Conservation (phyloP, 2,797 vertebrate genomes). For the Alauda arvensis region DNA sequence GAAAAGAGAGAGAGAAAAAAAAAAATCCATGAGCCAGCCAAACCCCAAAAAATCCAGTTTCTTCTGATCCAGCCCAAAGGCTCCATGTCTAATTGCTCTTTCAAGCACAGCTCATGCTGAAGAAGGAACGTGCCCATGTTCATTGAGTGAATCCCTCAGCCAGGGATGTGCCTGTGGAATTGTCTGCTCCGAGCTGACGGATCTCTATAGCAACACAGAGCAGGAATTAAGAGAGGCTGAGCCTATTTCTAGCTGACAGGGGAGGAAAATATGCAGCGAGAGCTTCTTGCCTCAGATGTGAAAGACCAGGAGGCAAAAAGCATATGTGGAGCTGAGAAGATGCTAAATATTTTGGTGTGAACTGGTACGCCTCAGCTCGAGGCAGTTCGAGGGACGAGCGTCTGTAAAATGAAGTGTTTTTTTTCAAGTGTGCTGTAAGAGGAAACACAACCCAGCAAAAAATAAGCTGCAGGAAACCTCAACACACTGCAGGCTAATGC, state of each 20-base stretch:
- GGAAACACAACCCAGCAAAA: neutral
- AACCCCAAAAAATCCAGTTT: neutral
- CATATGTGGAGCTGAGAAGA: slow-evolving; percentile 1
- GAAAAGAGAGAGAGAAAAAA: neutral
- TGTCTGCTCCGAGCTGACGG: neutral
- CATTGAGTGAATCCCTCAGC: neutral
- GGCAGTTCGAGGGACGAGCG: neutral
- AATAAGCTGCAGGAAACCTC: neutral
- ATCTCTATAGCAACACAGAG: slow-evolving; percentile 27
- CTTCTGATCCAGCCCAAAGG: neutral
- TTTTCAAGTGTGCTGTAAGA: neutral
- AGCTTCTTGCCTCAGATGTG: slow-evolving; percentile 19
- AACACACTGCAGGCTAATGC: neutral
- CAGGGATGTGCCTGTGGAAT: neutral
- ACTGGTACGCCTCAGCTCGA: neutral
- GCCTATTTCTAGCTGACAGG: neutral
- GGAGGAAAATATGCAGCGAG: slow-evolving; percentile 8
- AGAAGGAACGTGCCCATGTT: neutral
- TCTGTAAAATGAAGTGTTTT: neutral
- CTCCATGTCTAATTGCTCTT: rapidly evolving
- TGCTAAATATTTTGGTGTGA: slow-evolving; percentile 19
- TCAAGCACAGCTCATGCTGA: neutral
- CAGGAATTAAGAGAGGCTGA: neutral
- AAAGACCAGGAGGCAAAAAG: slow-evolving; percentile 53
- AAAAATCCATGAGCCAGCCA: neutral